Conservation (phyloP, 2,888 invertebrate genomes). For the Diabrotica balteata region DNA sequence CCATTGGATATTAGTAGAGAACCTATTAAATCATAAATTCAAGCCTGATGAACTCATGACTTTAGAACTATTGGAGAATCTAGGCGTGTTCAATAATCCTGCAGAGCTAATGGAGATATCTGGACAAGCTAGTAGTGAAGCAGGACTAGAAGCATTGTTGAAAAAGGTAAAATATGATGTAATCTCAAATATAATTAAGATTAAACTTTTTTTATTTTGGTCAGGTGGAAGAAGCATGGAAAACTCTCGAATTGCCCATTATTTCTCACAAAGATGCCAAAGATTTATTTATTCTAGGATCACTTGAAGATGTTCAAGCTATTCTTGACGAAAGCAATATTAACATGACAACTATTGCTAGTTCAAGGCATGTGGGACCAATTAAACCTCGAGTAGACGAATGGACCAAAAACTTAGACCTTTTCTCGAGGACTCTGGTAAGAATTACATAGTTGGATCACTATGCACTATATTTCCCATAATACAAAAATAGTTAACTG, state of each 20-base stretch:
- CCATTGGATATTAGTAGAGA: constrained; percentile 87
- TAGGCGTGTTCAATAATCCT: constrained; percentile 77
- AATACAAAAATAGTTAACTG: no score
- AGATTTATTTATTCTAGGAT: constrained; percentile 84
- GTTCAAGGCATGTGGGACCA: constrained; percentile 85
- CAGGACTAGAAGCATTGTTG: constrained; percentile 79
- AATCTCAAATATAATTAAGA: not conserved
- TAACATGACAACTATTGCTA: constrained; percentile 84
- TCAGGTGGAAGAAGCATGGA: constrained; percentile 85
- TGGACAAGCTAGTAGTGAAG: constrained; percentile 87
- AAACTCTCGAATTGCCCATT: constrained; percentile 78
- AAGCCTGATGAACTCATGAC: constrained; percentile 73
- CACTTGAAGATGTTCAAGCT: constrained; percentile 83
- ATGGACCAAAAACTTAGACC: constrained; percentile 78
- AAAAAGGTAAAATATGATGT: constrained; percentile 68
- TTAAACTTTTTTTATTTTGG: constrained; percentile 17
- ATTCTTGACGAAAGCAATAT: constrained; percentile 87
- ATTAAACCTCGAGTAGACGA: constrained; percentile 84
- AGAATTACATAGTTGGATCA: constrained; percentile 35
- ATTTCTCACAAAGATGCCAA: constrained; percentile 81
- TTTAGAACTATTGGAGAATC: constrained; percentile 72
- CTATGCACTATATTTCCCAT: no score
- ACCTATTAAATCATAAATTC: constrained; percentile 75
- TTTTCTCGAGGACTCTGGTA: constrained; percentile 85
- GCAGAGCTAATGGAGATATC: constrained; percentile 84